Evolutionary conservation across 1,140 invertebrate genomes (phyloP).

Genomic region (Atopsyche davidsoni): DNA sequence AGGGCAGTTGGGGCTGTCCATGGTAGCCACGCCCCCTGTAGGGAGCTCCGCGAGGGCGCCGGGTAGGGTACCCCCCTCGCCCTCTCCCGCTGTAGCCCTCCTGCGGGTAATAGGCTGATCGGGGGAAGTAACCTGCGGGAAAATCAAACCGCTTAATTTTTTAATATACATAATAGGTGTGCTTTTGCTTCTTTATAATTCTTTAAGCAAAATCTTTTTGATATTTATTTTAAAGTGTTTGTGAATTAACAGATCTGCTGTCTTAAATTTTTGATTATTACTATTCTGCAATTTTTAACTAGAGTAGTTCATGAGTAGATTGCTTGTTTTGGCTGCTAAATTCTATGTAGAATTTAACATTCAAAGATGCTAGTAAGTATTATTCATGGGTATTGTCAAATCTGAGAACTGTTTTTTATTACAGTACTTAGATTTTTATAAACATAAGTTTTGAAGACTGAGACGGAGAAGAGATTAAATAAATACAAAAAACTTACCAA

Average conservation of each 20-base stretch:
- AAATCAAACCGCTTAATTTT: slow-evolving; percentile 7
- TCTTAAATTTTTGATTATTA: too few relatives aligned
- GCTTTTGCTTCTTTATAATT: too few relatives aligned
- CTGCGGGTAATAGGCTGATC: slow-evolving; percentile 23
- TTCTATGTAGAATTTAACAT: too few relatives aligned
- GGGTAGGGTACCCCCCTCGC: slow-evolving; percentile 13
- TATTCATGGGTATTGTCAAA: too few relatives aligned
- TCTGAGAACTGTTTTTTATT: too few relatives aligned
- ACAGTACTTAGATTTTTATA: neutral
- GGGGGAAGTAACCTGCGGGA: slow-evolving; percentile 33
- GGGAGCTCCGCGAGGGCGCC: slow-evolving; percentile 5
- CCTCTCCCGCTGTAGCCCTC: slow-evolving; percentile 12
- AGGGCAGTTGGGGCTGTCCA: slow-evolving; percentile 33
- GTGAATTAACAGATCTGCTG: too few relatives aligned
- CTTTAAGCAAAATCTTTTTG: too few relatives aligned
- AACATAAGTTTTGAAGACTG: neutral
- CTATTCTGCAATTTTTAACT: too few relatives aligned
- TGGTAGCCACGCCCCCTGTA: slow-evolving; percentile 6
- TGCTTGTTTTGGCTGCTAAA: too few relatives aligned
- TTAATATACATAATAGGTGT: too few relatives aligned
- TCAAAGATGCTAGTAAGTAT: neutral
- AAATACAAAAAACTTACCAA: neutral
- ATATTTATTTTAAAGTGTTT: too few relatives aligned
- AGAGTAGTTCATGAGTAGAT: too few relatives aligned
- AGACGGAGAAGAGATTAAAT: neutral